These are phyloP conservation scores for Aurelia sp. DNA, from an alignment of 30 jellyfish, hydroid and myxozoan genomes.

Conservation along the genomic window DNA sequence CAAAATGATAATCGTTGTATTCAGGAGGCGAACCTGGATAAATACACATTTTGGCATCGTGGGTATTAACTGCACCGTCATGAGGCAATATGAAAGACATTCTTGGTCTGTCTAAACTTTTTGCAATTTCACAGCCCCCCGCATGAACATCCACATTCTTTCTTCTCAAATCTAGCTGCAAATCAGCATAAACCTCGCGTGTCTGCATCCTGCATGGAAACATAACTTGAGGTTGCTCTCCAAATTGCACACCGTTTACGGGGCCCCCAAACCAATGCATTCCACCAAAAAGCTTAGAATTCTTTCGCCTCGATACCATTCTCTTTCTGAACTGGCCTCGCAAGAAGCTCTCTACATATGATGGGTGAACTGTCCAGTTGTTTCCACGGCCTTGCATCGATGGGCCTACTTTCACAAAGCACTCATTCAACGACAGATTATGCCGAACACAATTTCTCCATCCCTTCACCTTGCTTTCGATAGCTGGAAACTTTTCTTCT, in stretches of 20 bases:
- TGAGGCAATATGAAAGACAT: no score
- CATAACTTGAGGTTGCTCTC: neutral
- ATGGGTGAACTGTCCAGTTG: slow-evolving; percentile 80
- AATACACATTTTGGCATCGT: no score
- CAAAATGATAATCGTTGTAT: no score
- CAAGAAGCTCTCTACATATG: slow-evolving; percentile 60
- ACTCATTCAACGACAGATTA: slow-evolving; percentile 65
- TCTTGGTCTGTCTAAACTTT: no score
- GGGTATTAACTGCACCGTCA: no score
- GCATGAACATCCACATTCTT: neutral
- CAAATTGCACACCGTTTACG: neutral
- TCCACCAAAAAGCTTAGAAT: neutral
- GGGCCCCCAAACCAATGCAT: slow-evolving; percentile 11
- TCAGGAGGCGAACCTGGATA: no score
- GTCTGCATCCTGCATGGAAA: neutral
- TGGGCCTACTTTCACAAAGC: slow-evolving; percentile 75
- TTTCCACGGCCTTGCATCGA: slow-evolving; percentile 78
- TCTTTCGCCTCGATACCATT: slow-evolving; percentile 34
- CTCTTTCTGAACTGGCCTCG: slow-evolving; percentile 75
- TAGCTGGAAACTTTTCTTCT: slow-evolving; percentile 45
- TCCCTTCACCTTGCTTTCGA: slow-evolving; percentile 69
- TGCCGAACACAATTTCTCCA: slow-evolving; percentile 87
- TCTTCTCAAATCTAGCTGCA: neutral
- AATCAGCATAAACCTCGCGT: neutral
- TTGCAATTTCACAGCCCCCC: neutral